These are phyloP conservation scores for Crenichthys baileyi DNA, from an alignment of 2,797 vertebrate genomes.

Conservation along the genomic window DNA sequence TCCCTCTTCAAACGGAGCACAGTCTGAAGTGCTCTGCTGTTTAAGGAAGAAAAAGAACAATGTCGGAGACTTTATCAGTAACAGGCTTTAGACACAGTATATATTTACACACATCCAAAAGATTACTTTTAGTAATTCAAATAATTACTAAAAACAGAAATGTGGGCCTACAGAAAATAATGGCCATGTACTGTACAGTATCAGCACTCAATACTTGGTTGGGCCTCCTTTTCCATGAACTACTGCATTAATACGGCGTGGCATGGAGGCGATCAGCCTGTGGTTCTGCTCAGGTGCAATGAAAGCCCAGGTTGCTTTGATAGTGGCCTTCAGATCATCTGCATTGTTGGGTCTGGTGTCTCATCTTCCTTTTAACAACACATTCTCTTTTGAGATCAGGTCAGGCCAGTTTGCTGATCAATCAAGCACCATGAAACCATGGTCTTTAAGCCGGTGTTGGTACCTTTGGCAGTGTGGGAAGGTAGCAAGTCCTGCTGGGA, in stretches of 20 bases:
- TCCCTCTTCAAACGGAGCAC: slow-evolving; percentile 81
- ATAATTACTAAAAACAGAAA: neutral
- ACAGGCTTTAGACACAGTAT: neutral
- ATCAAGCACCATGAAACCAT: no score
- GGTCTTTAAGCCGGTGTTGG: no score
- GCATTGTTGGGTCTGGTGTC: neutral
- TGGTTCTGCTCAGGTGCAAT: neutral
- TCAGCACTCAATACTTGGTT: no score
- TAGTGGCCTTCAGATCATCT: neutral
- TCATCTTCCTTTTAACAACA: no score
- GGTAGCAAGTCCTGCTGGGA: no score
- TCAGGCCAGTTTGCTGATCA: no score
- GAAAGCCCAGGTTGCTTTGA: neutral
- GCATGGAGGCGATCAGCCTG: neutral
- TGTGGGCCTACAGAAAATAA: no score
- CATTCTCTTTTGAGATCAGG: no score
- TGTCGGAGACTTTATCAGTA: neutral
- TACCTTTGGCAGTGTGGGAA: no score
- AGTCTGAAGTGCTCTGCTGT: slow-evolving; percentile 70
- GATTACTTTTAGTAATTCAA: no score
- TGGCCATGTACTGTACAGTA: no score
- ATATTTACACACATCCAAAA: slow-evolving; percentile 4
- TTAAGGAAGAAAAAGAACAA: neutral
- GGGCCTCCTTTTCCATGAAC: neutral
- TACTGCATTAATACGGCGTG: no score